phyloP scores from a whole-genome alignment of 2,888 invertebrate species.

The Drosophila prolongata region DNA sequence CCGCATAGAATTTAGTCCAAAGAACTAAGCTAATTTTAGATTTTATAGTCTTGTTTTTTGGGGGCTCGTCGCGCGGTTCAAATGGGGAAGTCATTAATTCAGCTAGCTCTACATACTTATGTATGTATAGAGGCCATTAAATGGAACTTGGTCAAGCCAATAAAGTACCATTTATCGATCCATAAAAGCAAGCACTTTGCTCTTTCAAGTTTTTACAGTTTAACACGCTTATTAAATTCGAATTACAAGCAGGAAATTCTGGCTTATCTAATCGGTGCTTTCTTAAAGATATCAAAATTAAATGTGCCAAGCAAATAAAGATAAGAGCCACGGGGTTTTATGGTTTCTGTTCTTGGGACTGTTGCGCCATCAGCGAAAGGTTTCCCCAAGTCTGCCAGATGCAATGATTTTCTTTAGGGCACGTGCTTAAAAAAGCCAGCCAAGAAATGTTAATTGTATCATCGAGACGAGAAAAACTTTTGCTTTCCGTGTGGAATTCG shows the following conservation, averaged over 20 bases:
- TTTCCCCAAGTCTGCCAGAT: conserved; percentile 28
- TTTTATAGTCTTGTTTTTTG: conserved; percentile 28
- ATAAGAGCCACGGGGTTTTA: conserved; percentile 38
- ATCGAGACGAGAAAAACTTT: conserved; percentile 52
- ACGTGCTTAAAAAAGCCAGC: conserved; percentile 40
- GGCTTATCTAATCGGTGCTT: conserved; percentile 56
- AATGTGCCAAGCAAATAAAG: conserved; percentile 55
- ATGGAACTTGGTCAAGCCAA: conserved; percentile 27
- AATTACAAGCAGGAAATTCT: conserved; percentile 44
- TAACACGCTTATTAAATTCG: conserved; percentile 29
- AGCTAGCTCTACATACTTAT: neutral
- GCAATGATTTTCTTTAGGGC: conserved; percentile 26
- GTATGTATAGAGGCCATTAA: too few relatives aligned
- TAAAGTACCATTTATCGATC: conserved; percentile 23
- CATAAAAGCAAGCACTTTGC: conserved; percentile 26
- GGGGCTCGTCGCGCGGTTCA: conserved; percentile 47
- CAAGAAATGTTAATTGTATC: conserved; percentile 16
- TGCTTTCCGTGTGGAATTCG: conserved; percentile 56
- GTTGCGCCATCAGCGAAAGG: conserved; percentile 32
- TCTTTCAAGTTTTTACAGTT: conserved; percentile 24
- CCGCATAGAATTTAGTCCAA: neutral
- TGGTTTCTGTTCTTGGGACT: conserved; percentile 9
- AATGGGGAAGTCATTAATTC: conserved; percentile 9
- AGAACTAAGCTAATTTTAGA: conserved; percentile 14
- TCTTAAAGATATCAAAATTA: conserved; percentile 56